Evolutionary conservation across 2,888 invertebrate species (phyloP), one percentile per base, ranked within the genome.

Genomic region (Hydropsyche betteni): DNA sequence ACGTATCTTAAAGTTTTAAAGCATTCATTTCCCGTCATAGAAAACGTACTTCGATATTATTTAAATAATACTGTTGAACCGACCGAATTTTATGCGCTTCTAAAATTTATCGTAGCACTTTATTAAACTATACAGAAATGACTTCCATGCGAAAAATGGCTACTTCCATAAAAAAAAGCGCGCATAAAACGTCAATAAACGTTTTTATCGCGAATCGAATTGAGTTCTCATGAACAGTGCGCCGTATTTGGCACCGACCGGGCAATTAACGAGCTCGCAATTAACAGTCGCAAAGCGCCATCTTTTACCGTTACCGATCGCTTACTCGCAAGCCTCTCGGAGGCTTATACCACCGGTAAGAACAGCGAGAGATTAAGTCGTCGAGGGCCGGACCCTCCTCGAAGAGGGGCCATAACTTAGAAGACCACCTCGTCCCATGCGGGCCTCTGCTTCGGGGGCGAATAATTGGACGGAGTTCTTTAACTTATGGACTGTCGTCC

Each of bases 391-490:
- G 64, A 36, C 64, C 64, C 64, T n/a, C 64, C 64, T 64, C 64
- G 34, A 44, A 44, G 44, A 44, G 64, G 64, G 36, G 24, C 58
- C 64, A 64, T 64, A 64, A 64, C 36, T 64, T 64, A 64, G 64
- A 64, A n/a, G 64, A 64, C 64, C 64, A 64, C 64, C 64, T 24
- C 8, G 33, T 64, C 10, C 34, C 12, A 64, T 64, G 64, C 64
- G 64, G 64, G 64, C 34, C 44, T 44, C 44, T 10, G 44, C 44
- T 44, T 44, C 44, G 44, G 64, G 64, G 64, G 12, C 58, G 58
- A 58, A 58, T 58, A 58, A 58, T 58, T 58, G 58, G 58, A 8
- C 8, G 16, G 8, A 4, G 8, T 24, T 24, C 24, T 16, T 58
- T 58, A 58, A 58, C 58, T 58, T 58, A 58, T 58, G 14, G 58